Percentiles rank a stretch among this genome's conserved stretches.
Conservation (phyloP, 2,113 vertebrate genomes). For the Daphoenositta chrysoptera region DNA sequence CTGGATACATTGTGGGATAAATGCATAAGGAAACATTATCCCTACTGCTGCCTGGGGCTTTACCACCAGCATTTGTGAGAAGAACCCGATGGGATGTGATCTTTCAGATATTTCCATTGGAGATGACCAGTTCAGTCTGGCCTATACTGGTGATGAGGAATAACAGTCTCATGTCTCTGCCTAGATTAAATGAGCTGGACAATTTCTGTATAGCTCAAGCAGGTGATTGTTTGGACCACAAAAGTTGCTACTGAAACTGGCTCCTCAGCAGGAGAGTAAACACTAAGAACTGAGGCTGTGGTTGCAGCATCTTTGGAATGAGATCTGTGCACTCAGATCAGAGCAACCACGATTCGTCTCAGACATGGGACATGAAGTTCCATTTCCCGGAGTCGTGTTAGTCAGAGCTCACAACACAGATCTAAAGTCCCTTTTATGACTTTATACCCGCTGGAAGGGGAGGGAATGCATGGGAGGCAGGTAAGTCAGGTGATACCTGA, state of each 20-base stretch:
- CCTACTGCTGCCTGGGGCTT: neutral
- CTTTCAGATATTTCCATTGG: neutral
- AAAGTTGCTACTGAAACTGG: neutral
- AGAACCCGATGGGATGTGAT: neutral
- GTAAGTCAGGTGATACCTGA: neutral
- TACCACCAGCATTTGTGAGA: neutral
- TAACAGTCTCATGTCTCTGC: neutral
- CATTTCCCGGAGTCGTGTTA: accelerated
- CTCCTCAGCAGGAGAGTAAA: neutral
- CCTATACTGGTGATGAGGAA: neutral
- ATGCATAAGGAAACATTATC: neutral
- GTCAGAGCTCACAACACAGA: neutral
- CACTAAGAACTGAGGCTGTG: neutral
- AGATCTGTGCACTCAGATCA: neutral
- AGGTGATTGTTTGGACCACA: neutral
- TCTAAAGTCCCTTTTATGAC: neutral
- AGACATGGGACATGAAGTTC: neutral
- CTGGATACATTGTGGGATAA: neutral
- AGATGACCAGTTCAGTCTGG: neutral
- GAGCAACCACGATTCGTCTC: neutral
- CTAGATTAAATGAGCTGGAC: neutral
- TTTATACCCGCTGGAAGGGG: neutral
- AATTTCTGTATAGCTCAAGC: neutral
- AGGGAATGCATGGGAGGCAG: neutral
- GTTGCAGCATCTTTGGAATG: neutral